These are phyloP conservation scores for Diorhabda elongata DNA, from an alignment of 1,140 invertebrate genomes.

Conservation along the genomic window DNA sequence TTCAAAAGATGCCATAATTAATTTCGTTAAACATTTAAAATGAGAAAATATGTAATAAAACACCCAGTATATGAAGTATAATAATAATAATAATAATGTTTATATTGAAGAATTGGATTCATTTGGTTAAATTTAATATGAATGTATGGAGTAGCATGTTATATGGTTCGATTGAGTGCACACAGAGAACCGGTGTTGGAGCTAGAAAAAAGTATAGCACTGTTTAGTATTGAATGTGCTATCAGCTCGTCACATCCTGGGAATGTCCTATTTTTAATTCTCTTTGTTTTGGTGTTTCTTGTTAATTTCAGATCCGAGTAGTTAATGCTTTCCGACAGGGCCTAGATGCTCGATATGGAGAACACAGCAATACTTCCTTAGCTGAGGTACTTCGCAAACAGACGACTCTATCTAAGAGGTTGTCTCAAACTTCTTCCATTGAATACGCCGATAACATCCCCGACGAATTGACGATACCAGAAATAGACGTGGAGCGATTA, in stretches of 20 bases:
- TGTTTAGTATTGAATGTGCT: slow-evolving; percentile 46
- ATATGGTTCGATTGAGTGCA: slow-evolving; percentile 12
- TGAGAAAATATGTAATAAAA: no score
- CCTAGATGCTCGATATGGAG: slow-evolving; percentile 89
- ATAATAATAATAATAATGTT: no score
- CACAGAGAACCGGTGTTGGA: slow-evolving; percentile 33
- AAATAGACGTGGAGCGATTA: slow-evolving; percentile 84
- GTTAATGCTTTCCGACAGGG: slow-evolving; percentile 99
- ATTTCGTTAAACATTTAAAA: no score
- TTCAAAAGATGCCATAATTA: no score
- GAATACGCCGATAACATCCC: slow-evolving; percentile 86
- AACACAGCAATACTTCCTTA: slow-evolving; percentile 83
- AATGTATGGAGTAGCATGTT: slow-evolving; percentile 15
- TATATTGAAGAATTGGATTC: slow-evolving; percentile 1
- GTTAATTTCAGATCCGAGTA: slow-evolving; percentile 88
- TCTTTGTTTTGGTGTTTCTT: slow-evolving; percentile 48
- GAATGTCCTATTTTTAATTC: slow-evolving; percentile 48
- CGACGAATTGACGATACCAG: slow-evolving; percentile 80
- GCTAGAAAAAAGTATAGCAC: slow-evolving; percentile 38
- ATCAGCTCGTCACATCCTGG: slow-evolving; percentile 42
- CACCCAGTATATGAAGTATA: no score
- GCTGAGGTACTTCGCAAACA: slow-evolving; percentile 88
- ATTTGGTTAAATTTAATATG: slow-evolving; percentile 11
- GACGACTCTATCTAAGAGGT: slow-evolving; percentile 81
- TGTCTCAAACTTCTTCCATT: slow-evolving; percentile 86